These are phyloP conservation scores for Dromiciops gliroides DNA, from an alignment of 2,113 vertebrate species.

Conservation along the genomic window DNA sequence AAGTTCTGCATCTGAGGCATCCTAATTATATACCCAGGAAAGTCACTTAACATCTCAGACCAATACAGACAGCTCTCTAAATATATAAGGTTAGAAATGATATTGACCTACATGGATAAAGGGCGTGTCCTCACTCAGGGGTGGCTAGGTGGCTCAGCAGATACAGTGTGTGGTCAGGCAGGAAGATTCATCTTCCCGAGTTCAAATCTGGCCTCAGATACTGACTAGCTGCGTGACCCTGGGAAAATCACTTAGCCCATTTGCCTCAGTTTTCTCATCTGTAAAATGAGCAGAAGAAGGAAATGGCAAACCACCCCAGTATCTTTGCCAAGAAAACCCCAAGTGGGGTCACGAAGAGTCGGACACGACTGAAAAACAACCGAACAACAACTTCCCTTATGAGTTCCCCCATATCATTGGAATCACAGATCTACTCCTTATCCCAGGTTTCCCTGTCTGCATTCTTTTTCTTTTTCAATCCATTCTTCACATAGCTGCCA, in stretches of 20 bases:
- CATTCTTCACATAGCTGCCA: background rate
- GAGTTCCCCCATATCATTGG: too few species aligned
- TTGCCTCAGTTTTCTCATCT: too few species aligned
- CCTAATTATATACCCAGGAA: background rate
- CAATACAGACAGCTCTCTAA: background rate
- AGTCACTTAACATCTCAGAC: background rate
- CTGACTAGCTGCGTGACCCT: background rate
- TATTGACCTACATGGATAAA: background rate
- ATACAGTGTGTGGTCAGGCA: background rate
- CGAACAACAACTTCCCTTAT: too few species aligned
- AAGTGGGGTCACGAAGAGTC: too few species aligned
- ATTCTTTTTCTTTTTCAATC: background rate
- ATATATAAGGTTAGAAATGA: background rate
- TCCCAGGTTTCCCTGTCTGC: background rate
- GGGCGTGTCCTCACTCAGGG: background rate
- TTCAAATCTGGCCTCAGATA: background rate
- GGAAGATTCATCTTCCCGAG: background rate
- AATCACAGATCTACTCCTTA: background rate
- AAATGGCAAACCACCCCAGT: too few species aligned
- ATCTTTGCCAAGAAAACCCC: too few species aligned
- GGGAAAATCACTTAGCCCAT: background rate
- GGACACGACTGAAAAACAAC: too few species aligned
- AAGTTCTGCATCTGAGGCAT: background rate
- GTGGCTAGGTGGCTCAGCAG: too few species aligned
- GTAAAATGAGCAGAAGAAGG: too few species aligned